Evolutionary conservation across 2,797 vertebrate genomes (phyloP).

Genomic region (Microtus agrestis): DNA sequence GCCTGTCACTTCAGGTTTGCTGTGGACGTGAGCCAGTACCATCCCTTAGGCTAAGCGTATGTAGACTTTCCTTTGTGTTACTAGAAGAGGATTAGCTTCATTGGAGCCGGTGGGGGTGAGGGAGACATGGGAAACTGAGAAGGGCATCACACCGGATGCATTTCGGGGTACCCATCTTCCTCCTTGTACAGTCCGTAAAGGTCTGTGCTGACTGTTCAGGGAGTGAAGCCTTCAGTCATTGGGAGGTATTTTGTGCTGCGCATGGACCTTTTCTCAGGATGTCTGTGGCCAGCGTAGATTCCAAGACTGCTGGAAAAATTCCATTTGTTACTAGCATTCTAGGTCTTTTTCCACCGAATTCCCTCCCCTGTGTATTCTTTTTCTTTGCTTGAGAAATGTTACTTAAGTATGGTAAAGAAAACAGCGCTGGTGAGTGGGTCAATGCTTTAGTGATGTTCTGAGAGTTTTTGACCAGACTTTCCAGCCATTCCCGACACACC

Average conservation of each 20-base stretch:
- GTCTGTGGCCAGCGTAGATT: background rate
- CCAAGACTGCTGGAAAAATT: slow-evolving; percentile 5
- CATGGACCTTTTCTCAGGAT: background rate
- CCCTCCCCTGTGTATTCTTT: background rate
- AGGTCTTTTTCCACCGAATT: background rate
- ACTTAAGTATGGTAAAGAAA: background rate
- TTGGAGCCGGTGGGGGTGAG: background rate
- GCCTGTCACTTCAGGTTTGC: background rate
- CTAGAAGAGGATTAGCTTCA: background rate
- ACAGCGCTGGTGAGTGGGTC: background rate
- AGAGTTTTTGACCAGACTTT: background rate
- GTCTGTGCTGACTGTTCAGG: background rate
- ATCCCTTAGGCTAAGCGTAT: background rate
- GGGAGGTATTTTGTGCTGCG: background rate
- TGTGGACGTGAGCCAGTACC: background rate
- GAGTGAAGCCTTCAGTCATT: background rate
- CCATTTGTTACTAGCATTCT: background rate
- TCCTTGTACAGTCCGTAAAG: background rate
- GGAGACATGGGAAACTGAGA: background rate
- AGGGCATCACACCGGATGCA: background rate
- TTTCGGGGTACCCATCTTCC: background rate
- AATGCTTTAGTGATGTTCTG: background rate
- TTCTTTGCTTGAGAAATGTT: background rate
- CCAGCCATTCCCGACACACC: background rate
- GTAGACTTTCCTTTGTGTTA: background rate